A percentile compares a stretch with the other conserved stretches of the same genome.
These are phyloP conservation scores for Drosophila conformis DNA, from an alignment of 2,888 invertebrate species.

Conservation along the genomic window DNA sequence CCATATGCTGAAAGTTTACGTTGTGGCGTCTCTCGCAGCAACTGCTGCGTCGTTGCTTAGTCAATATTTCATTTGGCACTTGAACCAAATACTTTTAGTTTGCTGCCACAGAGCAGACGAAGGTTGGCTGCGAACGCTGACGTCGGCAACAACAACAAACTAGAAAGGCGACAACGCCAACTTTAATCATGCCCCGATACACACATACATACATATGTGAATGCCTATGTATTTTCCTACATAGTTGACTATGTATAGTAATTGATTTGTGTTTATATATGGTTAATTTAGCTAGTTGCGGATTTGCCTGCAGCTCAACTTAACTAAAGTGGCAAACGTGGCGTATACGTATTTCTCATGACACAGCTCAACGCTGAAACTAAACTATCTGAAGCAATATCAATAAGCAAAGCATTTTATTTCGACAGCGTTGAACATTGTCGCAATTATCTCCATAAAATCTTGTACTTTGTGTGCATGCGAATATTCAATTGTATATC, in stretches of 20 bases:
- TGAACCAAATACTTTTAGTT: slow-evolving; percentile 81
- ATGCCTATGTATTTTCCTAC: neutral
- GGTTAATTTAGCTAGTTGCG: slow-evolving; percentile 46
- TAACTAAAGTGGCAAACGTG: slow-evolving; percentile 8
- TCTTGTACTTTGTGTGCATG: neutral
- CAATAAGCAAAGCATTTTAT: neutral
- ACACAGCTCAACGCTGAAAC: neutral
- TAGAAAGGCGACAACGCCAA: slow-evolving; percentile 31
- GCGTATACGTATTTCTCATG: slow-evolving; percentile 41
- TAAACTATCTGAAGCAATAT: neutral
- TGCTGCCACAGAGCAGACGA: slow-evolving; percentile 58
- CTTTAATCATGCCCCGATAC: slow-evolving; percentile 36
- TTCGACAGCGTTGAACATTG: neutral
- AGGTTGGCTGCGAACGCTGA: slow-evolving; percentile 49
- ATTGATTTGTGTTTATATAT: slow-evolving; percentile 50
- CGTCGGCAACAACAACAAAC: slow-evolving; percentile 5
- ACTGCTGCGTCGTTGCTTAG: slow-evolving; percentile 60
- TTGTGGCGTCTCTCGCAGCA: slow-evolving; percentile 42
- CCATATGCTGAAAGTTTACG: slow-evolving; percentile 68
- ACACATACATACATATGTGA: neutral
- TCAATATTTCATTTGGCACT: slow-evolving; percentile 80
- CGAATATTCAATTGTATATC: neutral
- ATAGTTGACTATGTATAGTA: slow-evolving; percentile 18
- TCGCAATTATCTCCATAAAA: neutral
- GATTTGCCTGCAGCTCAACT: slow-evolving; percentile 33